Evolutionary conservation across 2,888 invertebrate genomes (phyloP), one percentile per base, ranked within the genome.

Genomic region (Mechanitis messenoides): DNA sequence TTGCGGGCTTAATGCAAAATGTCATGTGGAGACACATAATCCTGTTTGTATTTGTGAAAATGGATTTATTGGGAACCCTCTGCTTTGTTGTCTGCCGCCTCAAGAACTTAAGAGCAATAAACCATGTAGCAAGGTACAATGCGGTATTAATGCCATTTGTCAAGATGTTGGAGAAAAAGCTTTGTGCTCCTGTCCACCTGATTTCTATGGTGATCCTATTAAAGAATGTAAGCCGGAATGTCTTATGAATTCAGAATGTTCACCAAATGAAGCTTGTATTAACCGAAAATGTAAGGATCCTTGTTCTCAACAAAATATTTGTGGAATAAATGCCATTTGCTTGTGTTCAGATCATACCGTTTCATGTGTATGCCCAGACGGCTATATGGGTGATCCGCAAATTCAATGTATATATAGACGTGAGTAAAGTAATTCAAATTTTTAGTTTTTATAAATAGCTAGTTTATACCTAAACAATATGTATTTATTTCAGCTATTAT

Each of bases 241-340:
- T 80, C 91, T 93, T n/a, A 92, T 95, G 72, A 96, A 96, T 80
- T 94, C 95, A 0, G 96, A 96, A 72, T 97, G 97, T 80, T 90
- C 93, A 11, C 83, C 92, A 3, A 92, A 93, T 70, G 92, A 94
- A 78, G 93, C 95, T 20, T 97, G 97, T 77, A 85, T 95, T 12
- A 93, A 95, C 73, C 91, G 92, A 72, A 93, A 94, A 74, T 96
- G 96, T 75, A 82, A 91, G 62, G 93, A 95, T 83, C 95, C 95
- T 33, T 96, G 96, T 76, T 78, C 88, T 4, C 84, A 92, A 45
- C 92, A 92, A 54, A 92, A 92, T 66, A 85, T 95, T 53, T 97
- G 97, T 77, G 97, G 97, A 58, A 87, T 95, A 11, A 93, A 95
- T 77, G 96, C 97, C 20, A 90, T 93, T 59, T 97, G 97, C 76